These are phyloP conservation scores for Takifugu bimaculatus DNA, from an alignment of 2,113 vertebrate species.

Conservation along the genomic window DNA sequence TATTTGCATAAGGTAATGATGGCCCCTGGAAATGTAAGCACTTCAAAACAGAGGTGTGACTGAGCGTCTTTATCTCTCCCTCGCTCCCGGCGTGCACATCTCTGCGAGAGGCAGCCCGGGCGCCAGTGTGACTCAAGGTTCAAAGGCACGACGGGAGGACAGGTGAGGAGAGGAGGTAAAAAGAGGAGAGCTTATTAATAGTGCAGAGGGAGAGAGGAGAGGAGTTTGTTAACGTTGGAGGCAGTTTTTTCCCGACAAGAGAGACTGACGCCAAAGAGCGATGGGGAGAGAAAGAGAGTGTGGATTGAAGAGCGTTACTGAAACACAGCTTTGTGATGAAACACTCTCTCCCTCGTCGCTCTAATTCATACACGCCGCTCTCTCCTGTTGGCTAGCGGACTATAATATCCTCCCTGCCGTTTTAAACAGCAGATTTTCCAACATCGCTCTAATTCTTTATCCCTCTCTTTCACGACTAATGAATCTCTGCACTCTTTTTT, in stretches of 20 bases:
- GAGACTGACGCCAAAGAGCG: slow-evolving; percentile 25
- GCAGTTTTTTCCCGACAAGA: slow-evolving; percentile 13
- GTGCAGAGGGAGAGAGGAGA: slow-evolving; percentile 10
- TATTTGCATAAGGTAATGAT: slow-evolving; percentile 70
- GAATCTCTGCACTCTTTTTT: slow-evolving; percentile 4
- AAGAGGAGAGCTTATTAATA: slow-evolving; percentile 24
- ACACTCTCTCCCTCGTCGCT: slow-evolving; percentile 29
- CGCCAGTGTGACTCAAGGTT: slow-evolving; percentile 26
- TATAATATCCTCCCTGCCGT: slow-evolving; percentile 6
- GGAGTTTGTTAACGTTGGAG: slow-evolving; percentile 13
- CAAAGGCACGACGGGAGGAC: slow-evolving; percentile 33
- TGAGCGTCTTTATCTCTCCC: slow-evolving; percentile 1
- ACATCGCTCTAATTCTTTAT: slow-evolving; percentile 12
- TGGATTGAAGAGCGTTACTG: slow-evolving; percentile 27
- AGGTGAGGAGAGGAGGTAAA: slow-evolving; percentile 5
- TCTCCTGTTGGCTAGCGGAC: slow-evolving; percentile 18
- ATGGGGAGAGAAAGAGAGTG: neutral
- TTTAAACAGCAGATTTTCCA: slow-evolving; percentile 2
- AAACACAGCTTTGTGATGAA: slow-evolving; percentile 64
- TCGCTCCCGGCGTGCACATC: slow-evolving; percentile 7
- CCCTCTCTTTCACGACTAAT: neutral
- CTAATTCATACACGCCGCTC: slow-evolving; percentile 21
- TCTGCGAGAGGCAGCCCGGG: slow-evolving; percentile 19
- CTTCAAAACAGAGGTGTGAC: slow-evolving; percentile 27
- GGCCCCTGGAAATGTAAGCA: slow-evolving; percentile 42